Evolutionary conservation across 2,797 vertebrate genomes (phyloP), one percentile per base, ranked within the genome.

Genomic region (Acanthornis magna): DNA sequence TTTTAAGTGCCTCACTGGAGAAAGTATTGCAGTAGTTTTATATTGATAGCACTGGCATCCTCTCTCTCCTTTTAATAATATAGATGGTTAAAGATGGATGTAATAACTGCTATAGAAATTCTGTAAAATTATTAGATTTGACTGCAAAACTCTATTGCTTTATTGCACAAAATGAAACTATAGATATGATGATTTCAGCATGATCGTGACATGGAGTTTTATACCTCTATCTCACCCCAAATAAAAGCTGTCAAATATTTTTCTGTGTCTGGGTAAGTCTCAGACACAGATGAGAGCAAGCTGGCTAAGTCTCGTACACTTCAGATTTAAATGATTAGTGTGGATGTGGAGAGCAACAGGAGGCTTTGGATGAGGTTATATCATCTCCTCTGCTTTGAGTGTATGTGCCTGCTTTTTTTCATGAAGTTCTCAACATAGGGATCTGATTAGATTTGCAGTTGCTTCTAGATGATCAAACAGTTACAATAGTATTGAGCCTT

Each of bases 381-480:
- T 79, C 77, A 89, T 89, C 86, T 91, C 63, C 61, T 95, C 20
- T 91, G 63, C 68, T 94, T 93, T 94, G 50, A 94, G 68, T 55
- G 6, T 30, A 40, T 93, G 40, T 55, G 91, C 61, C 96, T 96
- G 94, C 30, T 36, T 96, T 96, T 94, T 83, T 94, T 94, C 40
- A 0, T 74, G 40, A 93, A 72, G 47, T 95, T 94, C 81, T 87
- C 57, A 71, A 58, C 94, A 94, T 38, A 51, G 81, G 92, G 92
- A 77, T 97, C 81, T 94, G 91, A 96, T 94, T 96, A 96, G 86
- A 93, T 96, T 93, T 93, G 74, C 95, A 96, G 93, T 97, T 94
- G 60, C 65, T 95, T 85, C 93, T 93, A 65, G 68, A 94, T 77
- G 93, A 96, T 97, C 91, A 96, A 96, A 95, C 75, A 85, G 75